phyloP scores from a whole-genome alignment of 2,888 invertebrate species.

The Halictus ligatus region DNA sequence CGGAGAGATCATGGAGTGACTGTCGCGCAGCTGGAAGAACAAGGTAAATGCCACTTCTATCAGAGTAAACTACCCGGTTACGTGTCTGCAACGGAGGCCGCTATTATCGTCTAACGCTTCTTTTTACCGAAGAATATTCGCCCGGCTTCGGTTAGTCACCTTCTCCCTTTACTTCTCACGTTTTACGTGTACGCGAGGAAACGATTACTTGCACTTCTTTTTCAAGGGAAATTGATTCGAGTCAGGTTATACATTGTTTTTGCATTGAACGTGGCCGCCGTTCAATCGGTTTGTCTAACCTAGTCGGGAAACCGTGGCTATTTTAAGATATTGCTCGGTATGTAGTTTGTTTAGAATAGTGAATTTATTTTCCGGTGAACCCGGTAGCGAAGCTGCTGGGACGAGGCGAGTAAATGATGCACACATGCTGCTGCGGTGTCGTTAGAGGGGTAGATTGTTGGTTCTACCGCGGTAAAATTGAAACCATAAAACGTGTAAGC shows the following conservation, averaged over 20 bases:
- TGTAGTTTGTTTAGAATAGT: background rate
- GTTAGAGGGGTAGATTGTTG: constrained; percentile 21
- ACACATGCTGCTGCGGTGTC: constrained; percentile 8
- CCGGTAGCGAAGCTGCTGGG: background rate
- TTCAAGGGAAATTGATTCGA: background rate
- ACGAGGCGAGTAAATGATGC: constrained; percentile 13
- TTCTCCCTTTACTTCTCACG: no score
- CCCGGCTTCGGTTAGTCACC: no score
- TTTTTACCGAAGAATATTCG: no score
- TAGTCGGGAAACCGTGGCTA: background rate
- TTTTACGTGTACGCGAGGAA: background rate
- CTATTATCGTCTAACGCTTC: no score
- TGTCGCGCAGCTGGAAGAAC: constrained; percentile 13
- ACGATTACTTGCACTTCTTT: background rate
- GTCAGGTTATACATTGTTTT: background rate
- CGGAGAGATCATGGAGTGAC: constrained; percentile 63
- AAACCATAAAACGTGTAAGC: constrained; percentile 31
- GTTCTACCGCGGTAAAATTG: constrained; percentile 14
- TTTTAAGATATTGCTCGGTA: background rate
- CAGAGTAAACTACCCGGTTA: background rate
- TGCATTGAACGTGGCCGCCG: background rate
- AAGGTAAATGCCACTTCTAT: constrained; percentile 8
- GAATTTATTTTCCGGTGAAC: background rate
- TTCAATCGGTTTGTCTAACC: background rate
- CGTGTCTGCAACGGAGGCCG: background rate